Evolutionary conservation across 2,888 invertebrate genomes (phyloP).

Genomic region (Plebejus melissa): DNA sequence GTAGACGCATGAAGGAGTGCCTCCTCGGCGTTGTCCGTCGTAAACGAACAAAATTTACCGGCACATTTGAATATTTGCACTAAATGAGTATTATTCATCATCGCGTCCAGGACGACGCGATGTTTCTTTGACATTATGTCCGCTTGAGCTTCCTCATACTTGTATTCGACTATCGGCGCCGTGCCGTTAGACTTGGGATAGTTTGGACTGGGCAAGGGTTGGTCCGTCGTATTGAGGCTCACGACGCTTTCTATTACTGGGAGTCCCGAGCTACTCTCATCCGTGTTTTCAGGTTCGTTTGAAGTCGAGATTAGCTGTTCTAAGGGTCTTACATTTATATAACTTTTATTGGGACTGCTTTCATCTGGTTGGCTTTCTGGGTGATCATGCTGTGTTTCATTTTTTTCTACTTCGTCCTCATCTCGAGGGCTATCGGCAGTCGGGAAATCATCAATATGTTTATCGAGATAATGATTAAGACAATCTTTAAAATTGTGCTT

Average conservation of each 20-base stretch:
- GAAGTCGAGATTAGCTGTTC: conserved; percentile 54
- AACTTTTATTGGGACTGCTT: conserved; percentile 37
- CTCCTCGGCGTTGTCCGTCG: conserved; percentile 56
- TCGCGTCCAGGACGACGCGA: conserved; percentile 62
- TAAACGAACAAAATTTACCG: conserved; percentile 64
- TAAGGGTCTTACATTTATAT: conserved; percentile 64
- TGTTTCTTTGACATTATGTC: conserved; percentile 60
- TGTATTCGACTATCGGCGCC: conserved; percentile 40
- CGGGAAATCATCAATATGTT: conserved; percentile 66
- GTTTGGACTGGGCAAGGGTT: conserved; percentile 40
- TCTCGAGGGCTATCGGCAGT: conserved; percentile 43
- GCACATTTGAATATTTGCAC: conserved; percentile 68
- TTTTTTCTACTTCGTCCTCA: conserved; percentile 31
- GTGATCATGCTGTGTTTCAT: conserved; percentile 29
- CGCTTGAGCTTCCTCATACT: conserved; percentile 60
- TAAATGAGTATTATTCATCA: conserved; percentile 69
- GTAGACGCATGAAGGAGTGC: conserved; percentile 61
- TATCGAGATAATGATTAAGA: conserved; percentile 63
- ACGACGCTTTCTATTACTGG: conserved; percentile 76
- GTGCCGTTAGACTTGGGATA: conserved; percentile 38
- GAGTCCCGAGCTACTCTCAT: conserved; percentile 40
- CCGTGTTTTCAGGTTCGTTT: conserved; percentile 23
- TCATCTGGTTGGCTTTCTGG: conserved; percentile 1
- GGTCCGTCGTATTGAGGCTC: conserved; percentile 61
- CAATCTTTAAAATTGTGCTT: conserved; percentile 58